Percentiles rank a stretch among this genome's conserved stretches.
phyloP scores from a whole-genome alignment of 1,140 invertebrate species.

The Caenorhabditis tropicalis region DNA sequence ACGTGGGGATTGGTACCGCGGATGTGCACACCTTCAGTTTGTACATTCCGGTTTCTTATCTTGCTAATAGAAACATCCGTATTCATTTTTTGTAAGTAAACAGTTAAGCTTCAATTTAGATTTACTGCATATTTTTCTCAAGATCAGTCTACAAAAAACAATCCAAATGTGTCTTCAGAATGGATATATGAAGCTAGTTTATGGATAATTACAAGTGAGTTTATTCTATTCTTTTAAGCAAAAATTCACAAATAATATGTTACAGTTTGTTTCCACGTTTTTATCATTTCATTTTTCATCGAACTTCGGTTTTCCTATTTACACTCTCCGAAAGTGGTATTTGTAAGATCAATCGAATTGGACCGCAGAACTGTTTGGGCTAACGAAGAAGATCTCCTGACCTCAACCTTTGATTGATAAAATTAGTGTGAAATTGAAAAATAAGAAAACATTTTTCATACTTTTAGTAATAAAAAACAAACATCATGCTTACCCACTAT shows the following conservation, averaged over 20 bases:
- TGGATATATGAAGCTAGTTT: neutral
- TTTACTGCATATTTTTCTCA: no score
- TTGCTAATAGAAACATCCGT: slow-evolving; percentile 27
- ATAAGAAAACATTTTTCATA: no score
- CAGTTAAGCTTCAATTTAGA: no score
- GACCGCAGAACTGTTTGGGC: neutral
- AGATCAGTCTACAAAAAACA: neutral
- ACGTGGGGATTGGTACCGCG: slow-evolving; percentile 39
- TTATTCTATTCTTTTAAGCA: neutral
- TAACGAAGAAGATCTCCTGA: neutral
- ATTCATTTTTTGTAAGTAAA: slow-evolving; percentile 53
- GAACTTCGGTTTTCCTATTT: slow-evolving; percentile 47
- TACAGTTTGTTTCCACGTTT: slow-evolving; percentile 4
- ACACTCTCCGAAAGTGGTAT: slow-evolving; percentile 41
- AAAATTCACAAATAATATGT: neutral
- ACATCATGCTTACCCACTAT: no score
- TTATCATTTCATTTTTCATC: slow-evolving; percentile 21
- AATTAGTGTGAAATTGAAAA: no score
- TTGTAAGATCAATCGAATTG: neutral
- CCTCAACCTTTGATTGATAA: no score
- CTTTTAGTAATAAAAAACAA: no score
- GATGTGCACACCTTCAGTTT: slow-evolving; percentile 49
- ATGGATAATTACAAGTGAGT: slow-evolving; percentile 11
- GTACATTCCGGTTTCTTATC: slow-evolving; percentile 39
- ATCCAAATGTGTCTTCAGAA: neutral